Evolutionary conservation across 2,888 invertebrate genomes (phyloP).

Genomic region (Zootermopsis nevadensis): DNA sequence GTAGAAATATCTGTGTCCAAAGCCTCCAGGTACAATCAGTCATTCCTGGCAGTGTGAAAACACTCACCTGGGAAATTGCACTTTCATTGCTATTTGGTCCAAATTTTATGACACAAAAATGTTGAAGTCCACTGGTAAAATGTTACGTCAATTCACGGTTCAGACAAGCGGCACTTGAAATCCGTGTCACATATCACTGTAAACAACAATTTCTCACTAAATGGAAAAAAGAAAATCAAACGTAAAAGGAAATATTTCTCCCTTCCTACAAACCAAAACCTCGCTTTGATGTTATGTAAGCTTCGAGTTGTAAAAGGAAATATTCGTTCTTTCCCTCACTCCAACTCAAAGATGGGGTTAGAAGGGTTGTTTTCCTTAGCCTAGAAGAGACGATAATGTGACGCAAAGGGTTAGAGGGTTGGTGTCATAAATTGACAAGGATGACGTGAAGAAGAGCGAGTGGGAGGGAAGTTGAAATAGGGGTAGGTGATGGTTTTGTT

Average conservation of each 20-base stretch:
- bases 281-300: neutral
- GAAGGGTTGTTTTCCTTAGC: constrained; percentile 23
- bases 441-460: constrained; percentile 10
- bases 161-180: neutral
- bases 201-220: neutral
- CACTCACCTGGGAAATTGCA: no score
- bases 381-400: constrained; percentile 15
- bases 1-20: no score
- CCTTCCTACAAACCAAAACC: neutral
- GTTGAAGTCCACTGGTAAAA: neutral
- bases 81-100: neutral
- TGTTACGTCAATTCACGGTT: neutral
- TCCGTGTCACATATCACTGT: neutral
- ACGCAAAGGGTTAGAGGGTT: constrained; percentile 18
- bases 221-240: neutral
- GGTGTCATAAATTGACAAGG: constrained; percentile 20
- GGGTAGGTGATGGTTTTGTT: neutral
- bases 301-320: neutral
- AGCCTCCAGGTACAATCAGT: no score
- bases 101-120: neutral
- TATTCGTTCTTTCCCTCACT: neutral
- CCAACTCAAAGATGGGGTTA: neutral
- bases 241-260: neutral
- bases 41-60: no score
- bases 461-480: neutral